A percentile compares a stretch with the other conserved stretches of the same genome.
Conservation (phyloP, 1,140 invertebrate species). For the Liolophura sinensis region DNA sequence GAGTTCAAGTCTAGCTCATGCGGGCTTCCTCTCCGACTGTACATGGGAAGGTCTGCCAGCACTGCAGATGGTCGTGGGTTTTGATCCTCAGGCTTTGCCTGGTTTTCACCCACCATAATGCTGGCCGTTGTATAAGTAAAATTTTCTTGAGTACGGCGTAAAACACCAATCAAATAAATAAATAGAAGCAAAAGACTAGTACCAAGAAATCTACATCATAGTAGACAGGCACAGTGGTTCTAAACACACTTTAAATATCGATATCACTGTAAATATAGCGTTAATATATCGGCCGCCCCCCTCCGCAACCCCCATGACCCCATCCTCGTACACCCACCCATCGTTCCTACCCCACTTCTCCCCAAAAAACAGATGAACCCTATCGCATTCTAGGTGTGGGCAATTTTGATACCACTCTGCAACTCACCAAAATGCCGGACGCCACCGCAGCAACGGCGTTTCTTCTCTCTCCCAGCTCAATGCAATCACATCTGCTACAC, state of each 20-base stretch:
- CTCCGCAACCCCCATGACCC: not conserved
- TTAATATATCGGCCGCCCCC: too few relatives aligned
- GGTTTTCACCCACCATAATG: too few relatives aligned
- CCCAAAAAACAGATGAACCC: not conserved
- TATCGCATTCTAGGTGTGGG: not conserved
- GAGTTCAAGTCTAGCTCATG: too few relatives aligned
- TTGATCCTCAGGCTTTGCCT: too few relatives aligned
- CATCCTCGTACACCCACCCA: not conserved
- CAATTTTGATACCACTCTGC: not conserved
- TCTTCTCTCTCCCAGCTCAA: slow-evolving; percentile 67
- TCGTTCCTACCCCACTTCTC: not conserved
- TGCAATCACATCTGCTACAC: slow-evolving; percentile 55
- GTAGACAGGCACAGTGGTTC: not conserved
- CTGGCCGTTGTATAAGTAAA: too few relatives aligned
- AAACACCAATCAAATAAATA: too few relatives aligned
- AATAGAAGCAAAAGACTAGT: too few relatives aligned
- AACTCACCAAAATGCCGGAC: slow-evolving; percentile 79
- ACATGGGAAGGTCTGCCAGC: too few relatives aligned
- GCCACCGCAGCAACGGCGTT: slow-evolving; percentile 83
- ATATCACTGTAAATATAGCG: not conserved
- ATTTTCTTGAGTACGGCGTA: too few relatives aligned
- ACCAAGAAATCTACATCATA: not conserved
- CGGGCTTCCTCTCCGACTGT: too few relatives aligned
- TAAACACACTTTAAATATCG: not conserved
- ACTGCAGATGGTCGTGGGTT: too few relatives aligned